Evolutionary conservation across 2,113 vertebrate species (phyloP).

Genomic region (Campylomormyrus tamandua): DNA sequence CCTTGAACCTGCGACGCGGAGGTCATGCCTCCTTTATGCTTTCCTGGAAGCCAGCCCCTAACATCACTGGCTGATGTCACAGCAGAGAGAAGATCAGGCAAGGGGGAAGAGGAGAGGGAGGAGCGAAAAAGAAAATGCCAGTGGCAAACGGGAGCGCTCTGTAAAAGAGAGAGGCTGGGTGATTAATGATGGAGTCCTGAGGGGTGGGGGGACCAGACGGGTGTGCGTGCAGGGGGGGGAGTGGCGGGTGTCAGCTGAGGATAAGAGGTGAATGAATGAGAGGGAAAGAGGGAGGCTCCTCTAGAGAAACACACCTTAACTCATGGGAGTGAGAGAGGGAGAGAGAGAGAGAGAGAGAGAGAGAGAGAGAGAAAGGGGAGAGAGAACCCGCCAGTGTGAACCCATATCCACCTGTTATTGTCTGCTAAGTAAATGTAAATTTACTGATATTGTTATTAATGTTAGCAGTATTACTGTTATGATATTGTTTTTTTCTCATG

Average conservation of each 20-base stretch:
- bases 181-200: slow-evolving; percentile 61
- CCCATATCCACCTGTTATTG: background rate
- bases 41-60: background rate
- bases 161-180: slow-evolving; percentile 40
- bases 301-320: too few relatives aligned
- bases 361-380: rapidly evolving
- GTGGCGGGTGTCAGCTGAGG: slow-evolving; percentile 29
- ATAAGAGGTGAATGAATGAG: slow-evolving; percentile 9
- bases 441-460: background rate
- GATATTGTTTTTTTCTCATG: background rate
- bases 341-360: background rate
- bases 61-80: background rate
- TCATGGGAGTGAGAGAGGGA: background rate
- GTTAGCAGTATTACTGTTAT: background rate
- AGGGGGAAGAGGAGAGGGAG: background rate
- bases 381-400: background rate
- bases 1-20: slow-evolving; percentile 28
- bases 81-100: slow-evolving; percentile 18
- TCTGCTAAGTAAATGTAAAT: background rate
- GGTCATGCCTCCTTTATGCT: slow-evolving; percentile 13
- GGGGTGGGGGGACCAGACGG: slow-evolving; percentile 51
- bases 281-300: background rate
- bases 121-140: slow-evolving; percentile 29
- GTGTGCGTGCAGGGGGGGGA: background rate
- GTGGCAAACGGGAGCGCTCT: slow-evolving; percentile 26